Evolutionary conservation across 2,113 vertebrate genomes (phyloP).

Genomic region (Catharus fuscescens): DNA sequence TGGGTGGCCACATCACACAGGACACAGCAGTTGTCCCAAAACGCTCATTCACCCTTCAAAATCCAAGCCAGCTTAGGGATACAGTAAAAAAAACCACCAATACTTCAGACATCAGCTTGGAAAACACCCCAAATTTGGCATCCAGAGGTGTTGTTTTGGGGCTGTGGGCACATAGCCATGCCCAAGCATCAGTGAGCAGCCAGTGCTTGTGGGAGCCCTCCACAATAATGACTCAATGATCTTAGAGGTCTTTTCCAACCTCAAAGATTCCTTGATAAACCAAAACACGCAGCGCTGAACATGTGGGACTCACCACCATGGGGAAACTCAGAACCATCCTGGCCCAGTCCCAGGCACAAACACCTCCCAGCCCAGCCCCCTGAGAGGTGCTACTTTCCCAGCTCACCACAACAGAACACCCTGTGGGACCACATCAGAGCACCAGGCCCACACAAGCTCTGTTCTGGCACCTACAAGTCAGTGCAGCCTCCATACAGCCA

Average conservation of each 20-base stretch:
- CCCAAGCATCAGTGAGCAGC: not conserved
- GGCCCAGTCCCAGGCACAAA: not conserved
- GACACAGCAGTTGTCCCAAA: not conserved
- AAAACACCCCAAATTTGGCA: not conserved
- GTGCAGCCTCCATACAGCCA: not conserved
- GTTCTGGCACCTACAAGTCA: not conserved
- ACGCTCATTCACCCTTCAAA: not conserved
- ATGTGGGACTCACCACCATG: rapidly evolving
- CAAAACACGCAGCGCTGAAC: rapidly evolving
- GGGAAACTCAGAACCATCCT: not conserved
- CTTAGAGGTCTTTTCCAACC: not conserved
- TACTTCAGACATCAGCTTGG: not conserved
- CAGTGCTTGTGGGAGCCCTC: not conserved
- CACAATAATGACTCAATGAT: not conserved
- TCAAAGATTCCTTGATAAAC: not conserved
- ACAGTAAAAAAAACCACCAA: rapidly evolving
- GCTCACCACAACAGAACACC: not conserved
- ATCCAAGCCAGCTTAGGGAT: not conserved
- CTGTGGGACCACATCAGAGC: not conserved
- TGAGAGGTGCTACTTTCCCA: rapidly evolving
- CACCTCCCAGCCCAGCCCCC: not conserved
- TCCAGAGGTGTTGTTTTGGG: not conserved
- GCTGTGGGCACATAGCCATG: rapidly evolving
- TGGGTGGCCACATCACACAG: rapidly evolving
- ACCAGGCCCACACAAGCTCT: not conserved